Percentiles rank a stretch among this genome's conserved stretches.
These are phyloP conservation scores for Erpornis zantholeuca DNA, from an alignment of 2,113 vertebrate species.

Conservation along the genomic window DNA sequence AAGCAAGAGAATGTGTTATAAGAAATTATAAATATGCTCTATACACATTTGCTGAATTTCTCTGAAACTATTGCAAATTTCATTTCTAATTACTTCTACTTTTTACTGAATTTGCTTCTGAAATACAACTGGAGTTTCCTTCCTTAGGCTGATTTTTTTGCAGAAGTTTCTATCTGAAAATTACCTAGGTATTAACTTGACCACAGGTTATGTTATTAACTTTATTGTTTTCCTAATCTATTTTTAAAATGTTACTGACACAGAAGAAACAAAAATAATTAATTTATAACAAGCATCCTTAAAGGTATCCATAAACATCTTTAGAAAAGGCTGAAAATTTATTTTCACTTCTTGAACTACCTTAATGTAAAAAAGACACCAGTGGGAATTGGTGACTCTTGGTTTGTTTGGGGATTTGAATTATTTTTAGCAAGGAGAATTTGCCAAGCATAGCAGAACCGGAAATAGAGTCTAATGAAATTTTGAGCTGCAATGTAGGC, in stretches of 20 bases:
- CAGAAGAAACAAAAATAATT: neutral
- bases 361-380: neutral
- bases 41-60: slow-evolving; percentile 59
- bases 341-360: neutral
- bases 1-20: neutral
- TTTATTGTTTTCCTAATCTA: neutral
- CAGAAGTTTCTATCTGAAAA: slow-evolving; percentile 39
- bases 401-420: neutral
- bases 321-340: neutral
- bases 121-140: slow-evolving; percentile 55
- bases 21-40: neutral
- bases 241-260: neutral
- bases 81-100: slow-evolving; percentile 60
- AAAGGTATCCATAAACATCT: neutral
- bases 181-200: slow-evolving; percentile 43
- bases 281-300: neutral
- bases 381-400: neutral
- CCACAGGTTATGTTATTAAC: neutral
- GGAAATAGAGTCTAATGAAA: slow-evolving; percentile 12
- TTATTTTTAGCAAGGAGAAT: slow-evolving; percentile 14
- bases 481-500: neutral
- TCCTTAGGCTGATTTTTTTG: slow-evolving; percentile 56
- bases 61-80: slow-evolving; percentile 66
- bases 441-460: neutral
- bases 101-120: slow-evolving; percentile 39